Base-by-base conservation (phyloP, 2,113 vertebrate species). In the Cyanocitta stelleri region DNA sequence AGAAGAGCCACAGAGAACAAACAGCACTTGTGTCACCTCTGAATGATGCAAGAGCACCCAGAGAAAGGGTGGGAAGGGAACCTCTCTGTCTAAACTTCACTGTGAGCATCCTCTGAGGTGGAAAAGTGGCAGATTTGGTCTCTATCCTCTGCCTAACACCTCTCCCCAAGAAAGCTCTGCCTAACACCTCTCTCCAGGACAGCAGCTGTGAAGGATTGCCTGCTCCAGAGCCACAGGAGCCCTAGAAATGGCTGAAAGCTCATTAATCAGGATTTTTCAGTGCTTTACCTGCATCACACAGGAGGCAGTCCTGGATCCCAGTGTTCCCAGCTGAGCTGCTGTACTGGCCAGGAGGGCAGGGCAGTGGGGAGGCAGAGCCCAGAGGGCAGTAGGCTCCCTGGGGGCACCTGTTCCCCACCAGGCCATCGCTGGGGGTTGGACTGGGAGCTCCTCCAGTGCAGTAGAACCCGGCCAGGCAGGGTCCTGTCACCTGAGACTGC, bases 361-460 rank as follows among this genome's bases (percentile, higher is more conserved):
- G 98, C 43, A 96, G 81, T 1, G 99, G 98, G 33, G 84, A 85
- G 33, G 94, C 94, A 74, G 98, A 98, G 30, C 98, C 98, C 77
- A n/a, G 15, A 18, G 98, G 97, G 90, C 99, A 99, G 89, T 98
- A 99, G 95, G 98, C 89, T 56, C 98, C 99, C 74, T 68, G 83
- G 3, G 98, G 98, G 92, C 99, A 99, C 4, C 4, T 3, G 33
- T 96, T 96, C 41, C 99, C 98, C 59, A 97, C 96, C n/a, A 64
- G 51, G 13, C 97, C 97, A 59, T 98, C 97, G 16, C 91, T 93
- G 46, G 98, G 98, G 33, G 82, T 84, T 30, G 98, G 95, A 13
- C 96, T 98, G 83, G 92, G 43, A 29, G 97, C 96, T 16, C 98
- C 98, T 33, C 95, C 88, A 8, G 84, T 71, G 94, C 98, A 99